Base-by-base conservation (phyloP, 2,888 invertebrate genomes). In the Nemotelus nigrinus region DNA sequence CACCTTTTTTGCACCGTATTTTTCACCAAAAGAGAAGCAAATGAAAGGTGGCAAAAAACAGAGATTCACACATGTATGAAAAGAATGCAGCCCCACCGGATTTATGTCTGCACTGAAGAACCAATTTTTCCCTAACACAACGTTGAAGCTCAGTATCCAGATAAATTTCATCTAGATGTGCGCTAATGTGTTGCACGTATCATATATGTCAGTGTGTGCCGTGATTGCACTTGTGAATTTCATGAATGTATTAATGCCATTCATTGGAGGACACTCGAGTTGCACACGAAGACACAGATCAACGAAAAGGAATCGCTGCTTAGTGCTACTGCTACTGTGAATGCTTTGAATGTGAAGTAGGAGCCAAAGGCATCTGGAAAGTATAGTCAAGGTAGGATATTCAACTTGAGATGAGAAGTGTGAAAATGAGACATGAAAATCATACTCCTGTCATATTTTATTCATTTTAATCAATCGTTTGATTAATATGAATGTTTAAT, bases 201-300 rank as follows among this genome's bases (percentile, higher is more conserved):
- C 70, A 43, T 50, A 48, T 25, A 25, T 25, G 25, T 25, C 25
- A 25, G 25, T 25, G 25, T 67, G 48, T 63, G 63, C 41, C 3
- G 41, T 63, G 2, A 43, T 55, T 67, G n/a, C 53, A 53, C 53
- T 55, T 70, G 47, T 55, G 70, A 39, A 70, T 70, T 70, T 70
- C 55, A 55, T 70, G 70, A 70, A 70, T 70, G 70, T 70, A 70
- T 70, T 70, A 70, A 70, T 55, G 44, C 55, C 70, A 55, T 70
- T 70, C 53, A 70, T 70, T 70, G 25, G 50, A 70, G 70, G 47
- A 55, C 44, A 41, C 70, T 70, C 70, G 8, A 70, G 70, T 25
- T 25, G 25, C 25, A 25, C 25, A 25, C 25, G 25, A 25, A 25
- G 25, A 25, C 25, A 25, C 25, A 25, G 25, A 25, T 25, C 25